Percentiles rank a stretch among this genome's conserved stretches.
These are phyloP conservation scores for Ptilonorhynchus violaceus DNA, from an alignment of 2,113 vertebrate species.

Conservation along the genomic window DNA sequence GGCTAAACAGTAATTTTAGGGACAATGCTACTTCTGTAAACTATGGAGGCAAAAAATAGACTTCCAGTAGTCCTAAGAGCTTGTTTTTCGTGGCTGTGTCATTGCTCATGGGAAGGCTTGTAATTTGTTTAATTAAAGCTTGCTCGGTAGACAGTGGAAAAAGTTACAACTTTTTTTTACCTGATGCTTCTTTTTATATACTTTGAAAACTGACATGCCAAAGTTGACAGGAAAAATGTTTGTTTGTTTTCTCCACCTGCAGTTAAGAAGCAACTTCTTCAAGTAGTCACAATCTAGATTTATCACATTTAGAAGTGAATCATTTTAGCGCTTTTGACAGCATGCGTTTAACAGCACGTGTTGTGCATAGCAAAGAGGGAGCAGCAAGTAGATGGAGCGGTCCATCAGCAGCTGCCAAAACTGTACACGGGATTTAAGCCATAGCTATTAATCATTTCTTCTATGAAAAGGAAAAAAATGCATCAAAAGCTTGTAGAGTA, in stretches of 20 bases:
- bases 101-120: background rate
- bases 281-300: background rate
- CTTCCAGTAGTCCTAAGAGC: background rate
- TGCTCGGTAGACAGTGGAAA: background rate
- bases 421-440: conserved; percentile 11
- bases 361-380: background rate
- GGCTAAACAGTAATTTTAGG: background rate
- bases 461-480: background rate
- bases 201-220: background rate
- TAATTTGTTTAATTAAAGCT: background rate
- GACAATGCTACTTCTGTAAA: conserved; percentile 8
- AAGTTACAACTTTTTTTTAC: background rate
- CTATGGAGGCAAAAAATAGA: conserved; percentile 2
- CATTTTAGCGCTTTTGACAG: background rate
- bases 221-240: background rate
- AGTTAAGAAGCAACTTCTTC: background rate
- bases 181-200: background rate
- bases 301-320: background rate
- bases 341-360: background rate
- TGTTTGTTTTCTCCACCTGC: background rate
- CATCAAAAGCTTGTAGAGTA: background rate
- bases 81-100: background rate
- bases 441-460: conserved; percentile 39
- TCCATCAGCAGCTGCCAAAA: conserved; percentile 28
- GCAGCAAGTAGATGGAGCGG: background rate